phyloP scores from a whole-genome alignment of 2,113 vertebrate species.

The Xenopus tropicalis region DNA sequence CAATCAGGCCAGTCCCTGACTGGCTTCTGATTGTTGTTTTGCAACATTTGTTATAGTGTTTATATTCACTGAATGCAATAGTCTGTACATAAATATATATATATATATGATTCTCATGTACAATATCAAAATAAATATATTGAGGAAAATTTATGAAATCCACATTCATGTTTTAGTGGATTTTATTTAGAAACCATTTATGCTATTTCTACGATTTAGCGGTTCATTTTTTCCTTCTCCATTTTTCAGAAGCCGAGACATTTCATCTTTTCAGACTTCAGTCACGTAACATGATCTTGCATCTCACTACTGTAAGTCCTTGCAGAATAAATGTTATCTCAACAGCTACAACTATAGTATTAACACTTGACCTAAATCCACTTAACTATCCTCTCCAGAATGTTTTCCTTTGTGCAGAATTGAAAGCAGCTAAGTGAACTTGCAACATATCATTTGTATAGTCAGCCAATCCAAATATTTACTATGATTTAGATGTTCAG shows the following conservation, averaged over 20 bases:
- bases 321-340: constrained; percentile 28
- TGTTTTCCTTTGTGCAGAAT: constrained; percentile 26
- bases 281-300: constrained; percentile 20
- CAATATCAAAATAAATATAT: no score
- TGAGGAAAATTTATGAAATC: no score
- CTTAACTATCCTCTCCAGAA: constrained; percentile 17
- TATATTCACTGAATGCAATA: no score
- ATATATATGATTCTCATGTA: no score
- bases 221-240: no score
- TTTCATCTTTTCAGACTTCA: constrained; percentile 11
- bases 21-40: no score
- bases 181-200: no score
- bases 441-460: constrained; percentile 10
- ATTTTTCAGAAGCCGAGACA: constrained; percentile 2
- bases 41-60: no score
- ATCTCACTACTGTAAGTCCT: constrained; percentile 10
- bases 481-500: constrained; percentile 5
- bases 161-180: no score
- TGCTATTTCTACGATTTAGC: no score
- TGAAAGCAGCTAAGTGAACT: constrained; percentile 15
- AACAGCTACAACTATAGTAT: constrained; percentile 35
- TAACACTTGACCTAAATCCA: constrained; percentile 36
- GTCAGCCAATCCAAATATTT: constrained; percentile 20
- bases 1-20: no score
- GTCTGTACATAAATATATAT: no score